These are phyloP conservation scores for Heliconius hermathena DNA, from an alignment of 1,140 invertebrate genomes.

Conservation along the genomic window DNA sequence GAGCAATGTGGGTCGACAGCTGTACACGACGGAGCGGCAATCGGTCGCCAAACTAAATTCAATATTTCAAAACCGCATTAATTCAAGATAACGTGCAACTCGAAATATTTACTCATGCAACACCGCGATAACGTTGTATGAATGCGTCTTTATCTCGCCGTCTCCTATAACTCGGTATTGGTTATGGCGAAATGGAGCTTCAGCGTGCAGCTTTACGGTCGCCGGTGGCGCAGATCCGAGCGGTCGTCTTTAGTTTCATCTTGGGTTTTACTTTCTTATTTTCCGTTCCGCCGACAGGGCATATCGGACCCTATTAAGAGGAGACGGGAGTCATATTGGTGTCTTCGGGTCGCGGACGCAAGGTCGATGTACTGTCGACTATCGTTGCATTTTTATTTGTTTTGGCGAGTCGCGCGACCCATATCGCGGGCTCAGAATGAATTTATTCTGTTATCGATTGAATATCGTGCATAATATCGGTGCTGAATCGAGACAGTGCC, in stretches of 20 bases:
- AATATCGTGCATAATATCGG: slow-evolving; percentile 73
- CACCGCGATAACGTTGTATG: slow-evolving; percentile 69
- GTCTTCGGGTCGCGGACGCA: slow-evolving; percentile 57
- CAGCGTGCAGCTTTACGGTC: slow-evolving; percentile 46
- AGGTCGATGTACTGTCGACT: slow-evolving; percentile 76
- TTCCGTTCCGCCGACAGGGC: slow-evolving; percentile 52
- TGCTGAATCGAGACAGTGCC: slow-evolving; percentile 49
- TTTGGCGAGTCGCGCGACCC: slow-evolving; percentile 77
- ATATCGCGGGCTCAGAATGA: slow-evolving; percentile 74
- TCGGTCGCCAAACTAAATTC: slow-evolving; percentile 56
- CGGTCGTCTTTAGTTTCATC: slow-evolving; percentile 75
- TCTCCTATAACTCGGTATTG: slow-evolving; percentile 53
- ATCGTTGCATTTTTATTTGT: slow-evolving; percentile 79
- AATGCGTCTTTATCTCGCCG: slow-evolving; percentile 73
- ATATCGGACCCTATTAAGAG: slow-evolving; percentile 52
- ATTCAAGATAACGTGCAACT: slow-evolving; percentile 72
- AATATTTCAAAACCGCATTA: slow-evolving; percentile 74
- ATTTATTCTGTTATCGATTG: slow-evolving; percentile 80
- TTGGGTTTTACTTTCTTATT: slow-evolving; percentile 77
- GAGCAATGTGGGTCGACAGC: slow-evolving; percentile 53
- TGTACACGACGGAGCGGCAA: slow-evolving; percentile 52
- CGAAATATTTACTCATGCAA: slow-evolving; percentile 74
- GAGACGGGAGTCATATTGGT: slow-evolving; percentile 47
- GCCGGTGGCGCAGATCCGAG: slow-evolving; percentile 42
- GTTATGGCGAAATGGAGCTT: slow-evolving; percentile 39